These are phyloP conservation scores for Drosophila borborema DNA, from an alignment of 2,888 invertebrate species.

Conservation along the genomic window DNA sequence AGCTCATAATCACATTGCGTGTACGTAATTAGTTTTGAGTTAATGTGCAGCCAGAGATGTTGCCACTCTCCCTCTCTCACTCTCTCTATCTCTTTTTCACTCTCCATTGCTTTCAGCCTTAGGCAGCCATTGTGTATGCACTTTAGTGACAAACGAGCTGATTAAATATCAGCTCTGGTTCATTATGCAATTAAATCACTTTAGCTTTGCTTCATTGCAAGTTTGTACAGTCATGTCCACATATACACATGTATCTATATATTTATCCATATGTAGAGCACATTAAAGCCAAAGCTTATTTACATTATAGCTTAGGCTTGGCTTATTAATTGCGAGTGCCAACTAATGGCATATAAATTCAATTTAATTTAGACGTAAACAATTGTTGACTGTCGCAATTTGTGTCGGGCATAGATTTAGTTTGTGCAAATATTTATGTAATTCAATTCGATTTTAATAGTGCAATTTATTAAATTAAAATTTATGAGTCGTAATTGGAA, in stretches of 20 bases:
- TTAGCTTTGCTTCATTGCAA: slow-evolving; percentile 35
- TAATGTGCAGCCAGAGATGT: slow-evolving; percentile 30
- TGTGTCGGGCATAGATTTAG: neutral
- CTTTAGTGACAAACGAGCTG: slow-evolving; percentile 79
- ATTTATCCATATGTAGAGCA: neutral
- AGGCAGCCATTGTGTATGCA: slow-evolving; percentile 59
- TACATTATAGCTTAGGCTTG: slow-evolving; percentile 35
- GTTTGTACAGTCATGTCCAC: slow-evolving; percentile 16
- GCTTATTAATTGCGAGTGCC: slow-evolving; percentile 19
- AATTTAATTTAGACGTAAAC: slow-evolving; percentile 5
- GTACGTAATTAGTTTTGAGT: slow-evolving; percentile 67
- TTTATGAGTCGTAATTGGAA: no score
- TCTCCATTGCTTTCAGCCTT: slow-evolving; percentile 4
- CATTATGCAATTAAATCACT: slow-evolving; percentile 76
- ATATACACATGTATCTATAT: neutral
- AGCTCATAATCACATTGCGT: slow-evolving; percentile 74
- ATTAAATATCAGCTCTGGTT: slow-evolving; percentile 73
- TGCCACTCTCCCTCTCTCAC: neutral
- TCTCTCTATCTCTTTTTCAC: neutral
- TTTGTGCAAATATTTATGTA: neutral
- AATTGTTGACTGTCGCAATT: slow-evolving; percentile 9
- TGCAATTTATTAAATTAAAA: neutral
- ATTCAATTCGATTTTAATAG: neutral
- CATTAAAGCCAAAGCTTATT: slow-evolving; percentile 36
- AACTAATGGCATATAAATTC: slow-evolving; percentile 9